Base-by-base conservation (phyloP, 92 coral and sea anemone species). In the Virgularia gustaviana region DNA sequence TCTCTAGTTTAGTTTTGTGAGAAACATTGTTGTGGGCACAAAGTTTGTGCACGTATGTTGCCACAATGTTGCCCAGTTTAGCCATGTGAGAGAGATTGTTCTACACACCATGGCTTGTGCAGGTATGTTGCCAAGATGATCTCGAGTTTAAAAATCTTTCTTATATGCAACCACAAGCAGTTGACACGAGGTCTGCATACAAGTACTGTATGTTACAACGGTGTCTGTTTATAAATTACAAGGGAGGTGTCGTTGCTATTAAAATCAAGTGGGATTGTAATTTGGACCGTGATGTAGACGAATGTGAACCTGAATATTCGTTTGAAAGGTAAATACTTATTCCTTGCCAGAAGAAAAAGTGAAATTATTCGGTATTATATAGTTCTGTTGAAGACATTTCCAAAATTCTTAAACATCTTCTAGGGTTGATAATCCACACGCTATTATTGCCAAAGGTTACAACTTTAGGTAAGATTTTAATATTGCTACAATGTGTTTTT, bases 191-290 rank as follows among this genome's bases (percentile, higher is more conserved):
- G 23, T 2, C 22, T 9, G 16, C n/a, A 4, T 25, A 19, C 22
- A 16, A 16, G 16, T 25, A 3, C 9, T 47, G n/a, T 16, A 47
- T 19, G 16, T 47, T 16, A 47, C n/a, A 13, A 47, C 32, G 35
- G 27, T 31, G 25, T 18, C 33, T 55, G n/a, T 36, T 30, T 24
- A 19, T 44, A 52, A 43, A 42, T 29, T 54, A 49, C 47, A 31
- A 94, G 99, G 99, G 99, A 41, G 99, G 99, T 52, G 96, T 94
- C 31, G 86, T 94, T 71, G 99, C 90, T 6, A 94, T 94, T 22
- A 70, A 84, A 15, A 89, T 94, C 16, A 81, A 75, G 44, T 94
- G 99, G 99, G 83, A 94, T 39, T 94, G 99, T 70, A 80, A 89
- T 68, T 94, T 94, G 78, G 99, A 94, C 51, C 2, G 86, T 2